Evolutionary conservation across 1,140 invertebrate species (phyloP).

Genomic region (Bombus sibiricus): DNA sequence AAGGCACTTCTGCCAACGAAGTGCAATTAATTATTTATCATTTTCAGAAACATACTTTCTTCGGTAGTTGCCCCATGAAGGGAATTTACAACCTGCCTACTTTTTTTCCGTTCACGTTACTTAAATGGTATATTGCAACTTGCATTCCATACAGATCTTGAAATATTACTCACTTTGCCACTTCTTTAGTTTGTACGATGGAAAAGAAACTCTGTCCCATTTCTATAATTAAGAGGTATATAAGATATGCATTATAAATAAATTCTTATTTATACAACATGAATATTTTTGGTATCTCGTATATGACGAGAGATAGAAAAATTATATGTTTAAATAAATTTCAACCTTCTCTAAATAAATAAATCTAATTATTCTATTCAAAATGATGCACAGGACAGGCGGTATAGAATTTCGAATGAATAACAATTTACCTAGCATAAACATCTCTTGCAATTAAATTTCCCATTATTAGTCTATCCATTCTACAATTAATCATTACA

Average conservation of each 20-base stretch:
- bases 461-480: neutral
- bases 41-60: neutral
- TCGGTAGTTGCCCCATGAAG: neutral
- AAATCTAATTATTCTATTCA: neutral
- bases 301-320: too few relatives aligned
- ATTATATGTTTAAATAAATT: neutral
- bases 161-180: neutral
- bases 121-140: neutral
- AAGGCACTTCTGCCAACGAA: neutral
- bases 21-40: constrained; percentile 32
- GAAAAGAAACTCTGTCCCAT: too few relatives aligned
- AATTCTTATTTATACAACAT: too few relatives aligned
- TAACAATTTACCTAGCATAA: neutral
- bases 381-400: neutral
- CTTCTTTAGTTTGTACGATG: neutral
- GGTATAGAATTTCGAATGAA: neutral
- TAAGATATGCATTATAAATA: too few relatives aligned
- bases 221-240: too few relatives aligned
- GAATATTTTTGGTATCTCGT: too few relatives aligned
- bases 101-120: neutral
- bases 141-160: neutral
- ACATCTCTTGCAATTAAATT: neutral
- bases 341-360: neutral
- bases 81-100: neutral
- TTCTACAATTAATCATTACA: constrained; percentile 1